phyloP scores from a whole-genome alignment of 92 coral and sea anemone genomes.

The Palythoa caribaeorum region DNA sequence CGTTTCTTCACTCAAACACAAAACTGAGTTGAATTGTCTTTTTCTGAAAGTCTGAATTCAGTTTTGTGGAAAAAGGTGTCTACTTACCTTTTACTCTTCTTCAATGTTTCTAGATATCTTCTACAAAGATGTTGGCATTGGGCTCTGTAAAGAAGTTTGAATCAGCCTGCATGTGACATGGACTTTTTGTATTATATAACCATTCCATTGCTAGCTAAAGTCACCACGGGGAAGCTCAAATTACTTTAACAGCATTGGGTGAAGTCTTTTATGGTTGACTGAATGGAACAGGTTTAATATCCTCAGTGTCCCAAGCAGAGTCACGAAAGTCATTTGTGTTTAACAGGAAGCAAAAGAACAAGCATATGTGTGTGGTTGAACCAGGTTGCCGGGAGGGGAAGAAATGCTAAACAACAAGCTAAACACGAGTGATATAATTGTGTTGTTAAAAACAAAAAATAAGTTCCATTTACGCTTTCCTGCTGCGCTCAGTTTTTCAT shows the following conservation, averaged over 20 bases:
- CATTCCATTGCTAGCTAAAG: not conserved
- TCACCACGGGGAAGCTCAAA: constrained; percentile 11
- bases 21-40: too few species aligned
- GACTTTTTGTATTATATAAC: not conserved
- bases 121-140: not conserved
- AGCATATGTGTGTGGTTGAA: not conserved
- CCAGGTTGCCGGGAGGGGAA: not conserved
- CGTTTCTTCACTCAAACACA: too few species aligned
- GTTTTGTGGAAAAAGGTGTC: too few species aligned
- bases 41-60: too few species aligned
- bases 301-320: not conserved
- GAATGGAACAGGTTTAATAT: constrained; percentile 31
- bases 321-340: not conserved
- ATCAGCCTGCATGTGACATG: not conserved
- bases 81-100: too few species aligned
- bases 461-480: not conserved
- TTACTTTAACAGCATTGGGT: constrained; percentile 24
- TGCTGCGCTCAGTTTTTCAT: constrained; percentile 20
- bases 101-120: not conserved
- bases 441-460: constrained; percentile 14
- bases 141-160: not conserved
- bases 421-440: not conserved
- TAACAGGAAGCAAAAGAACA: not conserved
- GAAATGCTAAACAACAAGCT: not conserved
- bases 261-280: not conserved